A percentile compares a stretch with the other conserved stretches of the same genome.
These are phyloP conservation scores for Tiliacea citrago DNA, from an alignment of 2,888 invertebrate genomes.

Conservation along the genomic window DNA sequence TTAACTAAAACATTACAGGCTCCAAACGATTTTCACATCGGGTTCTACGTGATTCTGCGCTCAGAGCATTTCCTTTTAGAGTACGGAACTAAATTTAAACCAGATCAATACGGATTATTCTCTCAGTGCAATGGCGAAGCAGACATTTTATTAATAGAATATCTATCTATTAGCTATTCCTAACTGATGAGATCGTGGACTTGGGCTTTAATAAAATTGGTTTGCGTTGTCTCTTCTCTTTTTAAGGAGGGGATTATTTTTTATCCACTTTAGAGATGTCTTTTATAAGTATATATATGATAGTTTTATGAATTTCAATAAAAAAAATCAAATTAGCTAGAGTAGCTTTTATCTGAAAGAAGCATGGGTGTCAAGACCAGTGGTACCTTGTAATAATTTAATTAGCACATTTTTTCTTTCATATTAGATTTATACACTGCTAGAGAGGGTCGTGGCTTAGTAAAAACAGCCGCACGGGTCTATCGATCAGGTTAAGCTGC, in stretches of 20 bases:
- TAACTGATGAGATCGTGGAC: slow-evolving; percentile 43
- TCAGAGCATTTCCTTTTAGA: slow-evolving; percentile 59
- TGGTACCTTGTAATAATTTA: not conserved
- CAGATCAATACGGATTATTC: slow-evolving; percentile 85
- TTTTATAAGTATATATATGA: no score
- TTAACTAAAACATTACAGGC: slow-evolving; percentile 61
- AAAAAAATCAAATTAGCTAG: no score
- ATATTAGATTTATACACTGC: not conserved
- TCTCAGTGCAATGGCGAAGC: slow-evolving; percentile 75
- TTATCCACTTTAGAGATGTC: not conserved
- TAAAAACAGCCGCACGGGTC: no score
- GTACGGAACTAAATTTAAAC: slow-evolving; percentile 82
- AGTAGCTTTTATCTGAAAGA: not conserved
- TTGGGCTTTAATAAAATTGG: slow-evolving; percentile 33
- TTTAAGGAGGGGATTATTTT: slow-evolving; percentile 7
- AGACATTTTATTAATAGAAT: slow-evolving; percentile 85
- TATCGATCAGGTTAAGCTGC: no score
- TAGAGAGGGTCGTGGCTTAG: no score
- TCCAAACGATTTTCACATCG: slow-evolving; percentile 57
- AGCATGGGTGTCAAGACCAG: not conserved
- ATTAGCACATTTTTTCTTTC: not conserved
- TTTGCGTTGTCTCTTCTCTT: not conserved
- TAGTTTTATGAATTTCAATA: slow-evolving; percentile 7
- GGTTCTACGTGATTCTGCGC: slow-evolving; percentile 59
- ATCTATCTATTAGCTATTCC: slow-evolving; percentile 69